Percentiles rank a stretch among this genome's conserved stretches.
phyloP scores from a whole-genome alignment of 30 jellyfish, hydroid and myxozoan species.

The Hydractinia symbiolongicarpus region DNA sequence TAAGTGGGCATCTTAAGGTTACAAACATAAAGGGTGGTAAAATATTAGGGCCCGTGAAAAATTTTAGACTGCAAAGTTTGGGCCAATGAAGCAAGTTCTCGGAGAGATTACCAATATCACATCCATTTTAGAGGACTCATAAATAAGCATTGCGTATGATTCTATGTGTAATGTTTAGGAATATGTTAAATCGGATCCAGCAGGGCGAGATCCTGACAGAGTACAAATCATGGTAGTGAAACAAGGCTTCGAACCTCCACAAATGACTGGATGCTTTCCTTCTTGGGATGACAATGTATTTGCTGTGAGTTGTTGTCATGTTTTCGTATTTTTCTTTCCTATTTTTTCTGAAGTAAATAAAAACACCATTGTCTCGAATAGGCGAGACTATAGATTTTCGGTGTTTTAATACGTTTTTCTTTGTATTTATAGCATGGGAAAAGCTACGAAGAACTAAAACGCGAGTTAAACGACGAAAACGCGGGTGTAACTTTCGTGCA shows the following conservation, averaged over 20 bases:
- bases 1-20: too few species aligned
- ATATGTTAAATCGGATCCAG: conserved; percentile 86
- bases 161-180: conserved; percentile 35
- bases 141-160: too few species aligned
- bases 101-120: too few species aligned
- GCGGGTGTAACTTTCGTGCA: conserved; percentile 66
- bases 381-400: background rate
- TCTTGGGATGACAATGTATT: conserved; percentile 68
- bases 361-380: background rate
- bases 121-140: too few species aligned
- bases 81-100: too few species aligned
- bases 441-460: conserved; percentile 67
- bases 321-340: background rate
- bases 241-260: conserved; percentile 78
- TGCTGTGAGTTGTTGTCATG: conserved; percentile 37
- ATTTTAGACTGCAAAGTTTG: too few species aligned
- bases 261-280: conserved; percentile 73
- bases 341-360: too few species aligned
- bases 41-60: too few species aligned
- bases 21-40: too few species aligned
- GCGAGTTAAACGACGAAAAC: conserved; percentile 41
- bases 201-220: conserved; percentile 71
- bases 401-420: background rate
- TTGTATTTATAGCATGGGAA: conserved; percentile 22
- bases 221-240: conserved; percentile 66